Evolutionary conservation across 2,113 vertebrate species (phyloP), one percentile per base, ranked within the genome.

Genomic region (Lagopus leucura): DNA sequence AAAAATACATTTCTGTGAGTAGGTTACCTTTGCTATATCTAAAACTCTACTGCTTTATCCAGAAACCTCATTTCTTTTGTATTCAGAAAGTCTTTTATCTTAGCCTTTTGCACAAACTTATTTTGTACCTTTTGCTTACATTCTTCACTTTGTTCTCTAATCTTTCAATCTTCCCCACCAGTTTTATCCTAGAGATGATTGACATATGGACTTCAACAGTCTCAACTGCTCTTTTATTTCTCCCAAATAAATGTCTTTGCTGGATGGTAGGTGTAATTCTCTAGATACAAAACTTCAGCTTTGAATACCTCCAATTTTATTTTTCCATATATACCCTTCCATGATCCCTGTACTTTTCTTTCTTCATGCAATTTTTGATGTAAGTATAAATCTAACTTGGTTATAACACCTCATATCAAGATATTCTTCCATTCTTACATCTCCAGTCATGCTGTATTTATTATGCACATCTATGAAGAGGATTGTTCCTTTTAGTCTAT

Each of bases 201-300:
- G 94, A 95, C 83, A 91, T n/a, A 80, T 55, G 48, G 58, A 91
- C 86, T 91, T 94, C 90, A 90, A 50, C 54, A 75, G 36, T 84
- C 61, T 90, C 79, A 78, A 38, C 61, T 79, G 69, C 80, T 90
- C n/a, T 77, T 92, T 89, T 88, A 80, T 93, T 96, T 93, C 83
- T 88, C 79, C 38, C 42, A 89, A 86, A 86, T 65, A 96, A 83
- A 86, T 52, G 90, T 74, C 81, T 36, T 58, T 1, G 0, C 47
- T 90, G 73, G 54, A 81, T 86, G 30, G 54, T 63, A 88, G 66
- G 58, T 82, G 30, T 74, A 82, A 95, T 88, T 95, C 81, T 93
- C 67, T 66, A 82, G 69, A 73, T 73, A 90, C 54, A 86, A 63
- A 94, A 82, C 48, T 82, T 93, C 3, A 82, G 42, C 84, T 94